Conservation (phyloP, 2,888 invertebrate genomes). For the Seladonia tumulorum region DNA sequence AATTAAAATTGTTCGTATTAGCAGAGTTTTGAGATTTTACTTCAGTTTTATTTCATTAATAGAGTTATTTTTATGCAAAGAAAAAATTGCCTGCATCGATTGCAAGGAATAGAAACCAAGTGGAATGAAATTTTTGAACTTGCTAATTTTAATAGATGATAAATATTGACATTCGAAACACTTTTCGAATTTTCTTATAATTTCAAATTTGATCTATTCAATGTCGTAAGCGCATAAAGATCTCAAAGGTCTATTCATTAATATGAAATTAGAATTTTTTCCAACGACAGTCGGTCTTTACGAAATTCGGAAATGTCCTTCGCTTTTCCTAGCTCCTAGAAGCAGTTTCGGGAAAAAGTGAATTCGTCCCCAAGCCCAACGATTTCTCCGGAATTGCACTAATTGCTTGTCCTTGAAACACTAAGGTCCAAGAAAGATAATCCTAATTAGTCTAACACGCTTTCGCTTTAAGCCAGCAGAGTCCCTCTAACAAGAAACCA, state of each 20-base stretch:
- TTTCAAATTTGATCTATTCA: too few species aligned
- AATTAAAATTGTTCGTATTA: background rate
- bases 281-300: background rate
- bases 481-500: background rate
- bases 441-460: slow-evolving; percentile 10
- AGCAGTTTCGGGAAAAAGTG: background rate
- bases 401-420: slow-evolving; percentile 6
- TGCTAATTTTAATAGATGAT: too few species aligned
- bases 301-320: background rate
- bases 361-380: background rate
- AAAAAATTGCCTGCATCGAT: too few species aligned
- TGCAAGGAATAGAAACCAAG: too few species aligned
- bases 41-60: too few species aligned
- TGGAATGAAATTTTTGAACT: too few species aligned
- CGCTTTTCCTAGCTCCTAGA: slow-evolving; percentile 10
- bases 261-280: background rate
- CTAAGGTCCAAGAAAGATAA: slow-evolving; percentile 6
- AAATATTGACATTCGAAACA: too few species aligned
- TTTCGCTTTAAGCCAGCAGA: background rate
- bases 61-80: too few species aligned
- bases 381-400: background rate
- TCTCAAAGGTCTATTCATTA: too few species aligned
- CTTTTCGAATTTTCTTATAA: too few species aligned
- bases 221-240: too few species aligned
- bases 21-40: too few species aligned